Base-by-base conservation (phyloP, 2,113 vertebrate genomes). In the Cyanistes caeruleus region DNA sequence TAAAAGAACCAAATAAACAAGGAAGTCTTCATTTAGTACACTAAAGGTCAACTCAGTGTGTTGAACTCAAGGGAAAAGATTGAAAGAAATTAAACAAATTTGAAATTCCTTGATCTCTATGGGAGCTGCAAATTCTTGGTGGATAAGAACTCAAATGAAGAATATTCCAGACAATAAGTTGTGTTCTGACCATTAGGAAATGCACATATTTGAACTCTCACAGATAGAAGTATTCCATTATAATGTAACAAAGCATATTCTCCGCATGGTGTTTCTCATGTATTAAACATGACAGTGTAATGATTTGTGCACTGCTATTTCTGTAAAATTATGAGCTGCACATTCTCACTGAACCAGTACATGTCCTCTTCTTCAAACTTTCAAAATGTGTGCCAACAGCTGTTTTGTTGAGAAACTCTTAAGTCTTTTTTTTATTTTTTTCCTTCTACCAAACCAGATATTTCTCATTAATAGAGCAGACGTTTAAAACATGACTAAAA, bases 281-380 rank as follows among this genome's bases (percentile, higher is more conserved):
- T 80, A 80, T 93, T 76, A 88, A 90, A 88, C 4, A 51, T 70
- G 89, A 83, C 81, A 96, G 70, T 0, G 0, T 44, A 83, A 81
- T 90, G 93, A 96, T 91, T 94, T 94, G 46, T 77, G 44, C 64
- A 59, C 35, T 96, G 92, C 27, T 95, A 67, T 86, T 86, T 83
- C 72, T 92, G 59, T 63, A 86, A 74, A 93, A 93, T 83, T 91
- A 86, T 60, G 78, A 93, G 48, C 87, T 92, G 82, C 75, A 86
- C 53, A 80, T 90, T 96, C 59, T 80, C 59, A 23, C 48, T 83
- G 76, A 95, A 80, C 30, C 21, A 52, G 55, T 77, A 85, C 23
- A 48, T 88, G 72, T 76, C 81, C 22, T 87, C 49, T 74, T 81
- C 52, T 79, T 89, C 56, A 85, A 37, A 86, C 44, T 93, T 91